Evolutionary conservation across 1,140 invertebrate genomes (phyloP).

Genomic region (Microvelia longipes): DNA sequence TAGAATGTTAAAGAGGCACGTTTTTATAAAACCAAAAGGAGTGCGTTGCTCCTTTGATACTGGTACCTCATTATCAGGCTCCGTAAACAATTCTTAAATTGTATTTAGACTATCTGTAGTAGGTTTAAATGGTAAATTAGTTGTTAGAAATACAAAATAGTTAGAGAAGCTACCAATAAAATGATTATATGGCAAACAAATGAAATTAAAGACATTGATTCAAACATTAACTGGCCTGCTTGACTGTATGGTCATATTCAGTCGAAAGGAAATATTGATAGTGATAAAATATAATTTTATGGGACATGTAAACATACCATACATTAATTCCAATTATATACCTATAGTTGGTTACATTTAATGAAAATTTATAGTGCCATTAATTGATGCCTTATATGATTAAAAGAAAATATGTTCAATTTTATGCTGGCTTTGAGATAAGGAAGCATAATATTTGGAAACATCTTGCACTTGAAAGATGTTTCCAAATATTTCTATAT

Average conservation of each 20-base stretch:
- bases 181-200: not conserved
- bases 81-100: not conserved
- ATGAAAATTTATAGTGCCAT: no score
- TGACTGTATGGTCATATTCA: not conserved
- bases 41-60: not conserved
- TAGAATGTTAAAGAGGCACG: not conserved
- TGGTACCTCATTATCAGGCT: not conserved
- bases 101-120: not conserved
- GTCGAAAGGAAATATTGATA: not conserved
- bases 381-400: no score
- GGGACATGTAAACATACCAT: no score
- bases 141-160: not conserved
- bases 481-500: no score
- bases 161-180: not conserved
- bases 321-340: no score
- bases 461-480: no score
- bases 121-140: not conserved
- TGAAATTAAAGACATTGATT: not conserved
- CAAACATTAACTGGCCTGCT: not conserved
- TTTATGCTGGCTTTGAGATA: no score
- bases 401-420: no score
- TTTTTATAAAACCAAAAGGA: not conserved
- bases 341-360: no score
- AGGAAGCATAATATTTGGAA: no score
- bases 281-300: not conserved